Conservation (phyloP, 1,140 invertebrate species). For the Drosophila equinoxialis region DNA sequence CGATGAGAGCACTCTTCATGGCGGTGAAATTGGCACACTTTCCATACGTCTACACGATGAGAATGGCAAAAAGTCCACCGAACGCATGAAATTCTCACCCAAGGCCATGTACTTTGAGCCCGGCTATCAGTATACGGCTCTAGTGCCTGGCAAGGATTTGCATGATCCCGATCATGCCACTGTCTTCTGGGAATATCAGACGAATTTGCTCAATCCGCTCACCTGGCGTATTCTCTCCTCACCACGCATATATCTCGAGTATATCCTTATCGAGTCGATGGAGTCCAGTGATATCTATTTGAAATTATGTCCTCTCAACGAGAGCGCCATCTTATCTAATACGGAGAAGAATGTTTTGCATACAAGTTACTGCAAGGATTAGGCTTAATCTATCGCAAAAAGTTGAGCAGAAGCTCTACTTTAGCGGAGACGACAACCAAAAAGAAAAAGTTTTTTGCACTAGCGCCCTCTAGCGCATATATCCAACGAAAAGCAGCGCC, state of each 20-base stretch:
- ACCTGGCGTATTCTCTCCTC: conserved; percentile 91
- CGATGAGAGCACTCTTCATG: conserved; percentile 88
- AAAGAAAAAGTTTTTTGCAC: neutral
- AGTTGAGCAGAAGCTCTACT: neutral
- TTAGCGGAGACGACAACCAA: neutral
- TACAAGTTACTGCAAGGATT: conserved; percentile 83
- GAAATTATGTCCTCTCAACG: conserved; percentile 85
- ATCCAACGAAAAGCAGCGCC: neutral
- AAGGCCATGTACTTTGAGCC: conserved; percentile 87
- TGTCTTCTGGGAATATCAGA: conserved; percentile 90
- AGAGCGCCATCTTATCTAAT: conserved; percentile 85
- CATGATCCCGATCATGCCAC: conserved; percentile 86
- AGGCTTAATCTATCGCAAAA: conserved; percentile 7
- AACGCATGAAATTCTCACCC: conserved; percentile 84
- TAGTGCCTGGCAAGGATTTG: conserved; percentile 87
- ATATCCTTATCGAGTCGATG: conserved; percentile 88
- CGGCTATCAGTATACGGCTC: conserved; percentile 87
- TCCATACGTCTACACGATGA: conserved; percentile 87
- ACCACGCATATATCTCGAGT: conserved; percentile 88
- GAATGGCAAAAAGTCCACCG: conserved; percentile 84
- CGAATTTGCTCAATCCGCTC: conserved; percentile 90
- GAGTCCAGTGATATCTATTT: conserved; percentile 85
- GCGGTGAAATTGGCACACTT: conserved; percentile 89
- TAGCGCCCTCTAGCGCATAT: neutral
- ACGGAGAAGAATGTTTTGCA: conserved; percentile 84